Base-by-base conservation (phyloP, 2,888 invertebrate genomes). In the Buathra laborator region DNA sequence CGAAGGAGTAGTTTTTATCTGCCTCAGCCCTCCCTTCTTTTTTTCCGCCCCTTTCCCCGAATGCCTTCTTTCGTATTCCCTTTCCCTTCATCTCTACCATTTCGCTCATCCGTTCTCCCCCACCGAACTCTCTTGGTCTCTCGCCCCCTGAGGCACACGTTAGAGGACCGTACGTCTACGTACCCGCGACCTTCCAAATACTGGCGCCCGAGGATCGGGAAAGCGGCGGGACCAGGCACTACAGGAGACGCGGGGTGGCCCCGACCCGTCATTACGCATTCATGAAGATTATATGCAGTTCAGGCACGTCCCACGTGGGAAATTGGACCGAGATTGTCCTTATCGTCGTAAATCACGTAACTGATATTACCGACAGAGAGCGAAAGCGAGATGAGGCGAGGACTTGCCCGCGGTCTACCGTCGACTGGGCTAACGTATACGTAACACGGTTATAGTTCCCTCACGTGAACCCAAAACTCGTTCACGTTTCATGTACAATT, bases 251-350 rank as follows among this genome's bases (percentile, higher is more conserved):
- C 81, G 51, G 37, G 51, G 56, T 82, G 68, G 72, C 74, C 44
- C 71, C 76, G 81, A 72, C 82, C 86, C 83, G 78, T 89, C 89
- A 90, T 91, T 92, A 90, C 87, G 88, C 89, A 92, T 91, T 92
- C 91, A 91, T 92, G 92, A 89, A 90, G 89, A 91, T 91, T 90
- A 89, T 89, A 89, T 89, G 90, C 90, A 90, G 89, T 91, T 89
- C 86, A 81, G 80, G 89, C 91, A 91, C 90, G 91, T 90, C 87
- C 86, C 86, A 86, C 87, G 86, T 89, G 88, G 89, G 89, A 91
- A 91, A 92, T 91, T 91, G 89, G 88, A 88, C 88, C 87, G 91
- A 90, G 90, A 92, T 90, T 91, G 87, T 89, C 87, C 89, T 90
- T 91, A 90, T 90, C 90, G 88, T 85, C 88, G 87, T 90, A 90